These are phyloP conservation scores for Neuroterus valhalla DNA, from an alignment of 1,140 invertebrate species.

Conservation along the genomic window DNA sequence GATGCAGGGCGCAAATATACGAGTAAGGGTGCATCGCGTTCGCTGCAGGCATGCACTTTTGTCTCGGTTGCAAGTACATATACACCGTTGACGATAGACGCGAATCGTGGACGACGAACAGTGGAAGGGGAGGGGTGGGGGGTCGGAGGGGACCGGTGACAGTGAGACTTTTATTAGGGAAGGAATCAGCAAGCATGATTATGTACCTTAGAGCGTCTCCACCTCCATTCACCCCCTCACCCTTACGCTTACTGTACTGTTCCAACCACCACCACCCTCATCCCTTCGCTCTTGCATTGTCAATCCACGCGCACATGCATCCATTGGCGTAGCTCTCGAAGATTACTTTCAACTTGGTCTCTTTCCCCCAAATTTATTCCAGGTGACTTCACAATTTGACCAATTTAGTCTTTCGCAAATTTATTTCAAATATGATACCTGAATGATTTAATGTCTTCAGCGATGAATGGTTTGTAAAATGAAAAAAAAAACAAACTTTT, in stretches of 20 bases:
- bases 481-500: too few relatives aligned
- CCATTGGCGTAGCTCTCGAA: slow-evolving; percentile 56
- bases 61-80: slow-evolving; percentile 59
- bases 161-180: slow-evolving; percentile 75
- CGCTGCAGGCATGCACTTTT: slow-evolving; percentile 63
- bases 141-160: slow-evolving; percentile 61
- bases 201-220: slow-evolving; percentile 72
- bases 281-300: slow-evolving; percentile 41
- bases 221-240: slow-evolving; percentile 45
- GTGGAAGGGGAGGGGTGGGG: slow-evolving; percentile 48
- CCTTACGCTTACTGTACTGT: slow-evolving; percentile 30
- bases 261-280: slow-evolving; percentile 31
- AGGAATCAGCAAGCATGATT: slow-evolving; percentile 75
- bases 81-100: slow-evolving; percentile 51
- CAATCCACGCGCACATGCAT: slow-evolving; percentile 52
- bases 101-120: slow-evolving; percentile 53
- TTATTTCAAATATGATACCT: too few relatives aligned
- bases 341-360: background rate
- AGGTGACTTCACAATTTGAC: too few relatives aligned
- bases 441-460: too few relatives aligned
- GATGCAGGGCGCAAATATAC: slow-evolving; percentile 42
- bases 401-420: too few relatives aligned
- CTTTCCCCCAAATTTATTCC: background rate
- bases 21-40: slow-evolving; percentile 58
- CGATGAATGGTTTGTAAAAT: too few relatives aligned